A percentile compares a stretch with the other conserved stretches of the same genome.
Evolutionary conservation across 1,140 invertebrate species (phyloP).

Genomic region (Drosophila melanica): DNA sequence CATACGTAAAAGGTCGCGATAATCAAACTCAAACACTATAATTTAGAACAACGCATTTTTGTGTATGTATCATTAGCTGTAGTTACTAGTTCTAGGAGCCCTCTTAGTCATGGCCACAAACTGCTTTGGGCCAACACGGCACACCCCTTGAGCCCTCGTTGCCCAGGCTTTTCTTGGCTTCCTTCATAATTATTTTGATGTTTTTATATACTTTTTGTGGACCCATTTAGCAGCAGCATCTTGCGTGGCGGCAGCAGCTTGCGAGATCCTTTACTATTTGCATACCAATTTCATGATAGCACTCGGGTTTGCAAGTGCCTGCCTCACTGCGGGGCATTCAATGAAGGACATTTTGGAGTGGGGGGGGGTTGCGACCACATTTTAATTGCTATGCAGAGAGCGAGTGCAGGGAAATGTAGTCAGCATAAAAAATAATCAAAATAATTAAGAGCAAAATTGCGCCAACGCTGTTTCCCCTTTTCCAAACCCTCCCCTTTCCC

Average conservation of each 20-base stretch:
- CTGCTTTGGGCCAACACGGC: slow-evolving; percentile 1
- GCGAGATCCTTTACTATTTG: slow-evolving; percentile 56
- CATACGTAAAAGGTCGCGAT: too few relatives aligned
- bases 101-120: slow-evolving; percentile 1
- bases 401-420: slow-evolving; percentile 45
- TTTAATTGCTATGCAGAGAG: slow-evolving; percentile 67
- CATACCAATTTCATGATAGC: slow-evolving; percentile 71
- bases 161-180: slow-evolving; percentile 17
- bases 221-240: slow-evolving; percentile 59
- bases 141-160: not conserved
- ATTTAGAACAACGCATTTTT: not conserved
- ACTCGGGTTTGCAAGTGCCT: slow-evolving; percentile 47
- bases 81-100: slow-evolving; percentile 2
- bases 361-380: slow-evolving; percentile 41
- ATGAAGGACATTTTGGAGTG: slow-evolving; percentile 35
- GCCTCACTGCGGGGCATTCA: slow-evolving; percentile 36
- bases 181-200: slow-evolving; percentile 65
- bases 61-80: slow-evolving; percentile 21
- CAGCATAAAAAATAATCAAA: slow-evolving; percentile 77
- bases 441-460: slow-evolving; percentile 79
- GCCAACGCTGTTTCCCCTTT: slow-evolving; percentile 25
- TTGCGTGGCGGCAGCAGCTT: slow-evolving; percentile 34
- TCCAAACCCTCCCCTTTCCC: not conserved
- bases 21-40: not conserved
- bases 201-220: slow-evolving; percentile 31